phyloP scores from a whole-genome alignment of 2,797 vertebrate genomes.

The Anniella stebbinsi region DNA sequence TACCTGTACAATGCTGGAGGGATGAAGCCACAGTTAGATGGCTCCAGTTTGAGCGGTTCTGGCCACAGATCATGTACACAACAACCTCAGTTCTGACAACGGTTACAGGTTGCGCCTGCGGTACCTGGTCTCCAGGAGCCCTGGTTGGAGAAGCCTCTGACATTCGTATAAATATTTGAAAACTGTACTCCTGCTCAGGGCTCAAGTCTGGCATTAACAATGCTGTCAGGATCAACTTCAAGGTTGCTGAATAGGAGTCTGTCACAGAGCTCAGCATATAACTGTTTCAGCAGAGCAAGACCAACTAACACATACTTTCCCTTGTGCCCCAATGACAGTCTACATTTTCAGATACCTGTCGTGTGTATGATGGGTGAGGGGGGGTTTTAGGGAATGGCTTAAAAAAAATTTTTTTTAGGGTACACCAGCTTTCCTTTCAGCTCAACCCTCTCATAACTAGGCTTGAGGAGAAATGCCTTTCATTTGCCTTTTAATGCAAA shows the following conservation, averaged over 20 bases:
- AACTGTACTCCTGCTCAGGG: not conserved
- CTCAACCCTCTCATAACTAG: too few species aligned
- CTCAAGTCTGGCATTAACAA: not conserved
- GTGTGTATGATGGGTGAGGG: too few species aligned
- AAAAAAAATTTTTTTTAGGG: not conserved
- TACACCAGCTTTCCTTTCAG: too few species aligned
- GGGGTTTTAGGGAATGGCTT: not conserved
- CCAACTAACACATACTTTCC: too few species aligned
- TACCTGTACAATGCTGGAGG: not conserved
- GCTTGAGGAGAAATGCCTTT: too few species aligned
- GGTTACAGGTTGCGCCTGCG: not conserved
- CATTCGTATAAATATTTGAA: not conserved
- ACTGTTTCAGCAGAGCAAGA: not conserved
- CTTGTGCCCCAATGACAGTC: too few species aligned
- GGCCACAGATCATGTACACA: too few species aligned
- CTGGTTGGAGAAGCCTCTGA: not conserved
- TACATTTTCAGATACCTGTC: too few species aligned
- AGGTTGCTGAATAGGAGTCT: not conserved
- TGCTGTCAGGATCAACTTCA: not conserved
- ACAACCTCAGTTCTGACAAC: not conserved
- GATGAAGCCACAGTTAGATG: not conserved
- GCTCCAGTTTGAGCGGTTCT: too few species aligned
- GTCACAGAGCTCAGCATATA: not conserved
- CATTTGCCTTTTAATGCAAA: too few species aligned
- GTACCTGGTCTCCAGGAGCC: not conserved